Conservation (phyloP, 30 jellyfish, hydroid and myxozoan genomes). For the Pseudorhiza aurosa region DNA sequence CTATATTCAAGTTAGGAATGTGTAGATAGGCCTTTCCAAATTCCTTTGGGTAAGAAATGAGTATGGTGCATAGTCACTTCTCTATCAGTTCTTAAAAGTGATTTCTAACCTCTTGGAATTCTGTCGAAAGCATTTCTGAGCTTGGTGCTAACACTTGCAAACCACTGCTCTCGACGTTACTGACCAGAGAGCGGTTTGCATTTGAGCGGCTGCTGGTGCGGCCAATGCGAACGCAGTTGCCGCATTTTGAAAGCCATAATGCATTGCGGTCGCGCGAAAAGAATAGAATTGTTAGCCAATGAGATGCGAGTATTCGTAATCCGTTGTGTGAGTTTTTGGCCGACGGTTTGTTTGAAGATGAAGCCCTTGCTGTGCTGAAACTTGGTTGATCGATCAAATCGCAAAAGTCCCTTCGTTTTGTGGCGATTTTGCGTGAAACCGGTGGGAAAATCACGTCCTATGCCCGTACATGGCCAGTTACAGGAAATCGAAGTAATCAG, state of each 20-base stretch:
- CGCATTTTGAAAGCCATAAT: conserved; percentile 26
- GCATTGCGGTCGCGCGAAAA: conserved; percentile 78
- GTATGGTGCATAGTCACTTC: no score
- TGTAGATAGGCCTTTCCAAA: no score
- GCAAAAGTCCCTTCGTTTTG: background rate
- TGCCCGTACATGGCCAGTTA: background rate
- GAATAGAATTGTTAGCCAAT: conserved; percentile 56
- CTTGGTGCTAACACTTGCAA: background rate
- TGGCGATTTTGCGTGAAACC: background rate
- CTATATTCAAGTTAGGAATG: no score
- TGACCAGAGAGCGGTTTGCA: no score
- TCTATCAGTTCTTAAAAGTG: no score
- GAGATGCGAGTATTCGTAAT: conserved; percentile 30
- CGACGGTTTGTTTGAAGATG: conserved; percentile 74
- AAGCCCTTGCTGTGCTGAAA: conserved; percentile 45
- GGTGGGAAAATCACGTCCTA: background rate
- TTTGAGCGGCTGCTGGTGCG: background rate
- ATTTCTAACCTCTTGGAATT: no score
- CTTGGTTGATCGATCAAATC: conserved; percentile 54
- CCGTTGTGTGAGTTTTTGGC: conserved; percentile 82
- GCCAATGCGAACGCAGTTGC: background rate
- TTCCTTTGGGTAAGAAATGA: no score
- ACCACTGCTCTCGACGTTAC: no score
- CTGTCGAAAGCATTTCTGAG: background rate
- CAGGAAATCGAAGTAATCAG: conserved; percentile 13